Evolutionary conservation across 2,888 invertebrate genomes (phyloP), one percentile per base, ranked within the genome.

Genomic region (Cryptocephalus moraei): DNA sequence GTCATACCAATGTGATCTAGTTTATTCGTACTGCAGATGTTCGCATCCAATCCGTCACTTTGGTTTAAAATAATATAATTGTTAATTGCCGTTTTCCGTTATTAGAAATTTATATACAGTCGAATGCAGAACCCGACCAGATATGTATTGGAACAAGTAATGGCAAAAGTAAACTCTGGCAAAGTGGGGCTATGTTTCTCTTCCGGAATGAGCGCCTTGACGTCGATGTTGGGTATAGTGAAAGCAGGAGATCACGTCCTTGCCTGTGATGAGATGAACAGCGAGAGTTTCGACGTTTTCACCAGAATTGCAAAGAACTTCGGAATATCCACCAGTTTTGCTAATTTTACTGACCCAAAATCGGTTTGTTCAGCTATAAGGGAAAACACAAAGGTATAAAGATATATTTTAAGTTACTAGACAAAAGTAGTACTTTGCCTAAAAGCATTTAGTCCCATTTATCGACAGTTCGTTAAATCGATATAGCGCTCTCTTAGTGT

Each of bases 41-140:
- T 22, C 6, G 22, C 22, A 22, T 22, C 22, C 6, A 22, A 22
- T 4, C 22, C 22, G 6, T n/a, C n/a, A n/a, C 8, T 13, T 4
- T n/a, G 10, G 6, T n/a, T 44, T 31, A 11, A 10, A 34, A n/a
- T 36, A 10, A 10, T 34, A 11, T 38, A n/a, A 43, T 39, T 44
- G n/a, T 6, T 36, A 12, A 36, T 2, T 11, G 4, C 12, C 6
- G 4, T 6, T 6, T 36, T 36, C 4, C 12, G 44, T 9, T 52
- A 48, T 9, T 31, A 91, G 88, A 85, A 87, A 38, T 95, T 75
- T 69, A 92, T 92, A 57, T 96, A 97, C 68, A 85, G 89, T 0
- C 78, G 96, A 64, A 88, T 91, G 65, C 94, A 93, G 34, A 99
- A 99, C 72, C 96, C 97, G 31, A 88, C 91, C 0, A 77, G 97